phyloP scores from a whole-genome alignment of 2,888 invertebrate genomes.

The Paralinhomoeus sp. region DNA sequence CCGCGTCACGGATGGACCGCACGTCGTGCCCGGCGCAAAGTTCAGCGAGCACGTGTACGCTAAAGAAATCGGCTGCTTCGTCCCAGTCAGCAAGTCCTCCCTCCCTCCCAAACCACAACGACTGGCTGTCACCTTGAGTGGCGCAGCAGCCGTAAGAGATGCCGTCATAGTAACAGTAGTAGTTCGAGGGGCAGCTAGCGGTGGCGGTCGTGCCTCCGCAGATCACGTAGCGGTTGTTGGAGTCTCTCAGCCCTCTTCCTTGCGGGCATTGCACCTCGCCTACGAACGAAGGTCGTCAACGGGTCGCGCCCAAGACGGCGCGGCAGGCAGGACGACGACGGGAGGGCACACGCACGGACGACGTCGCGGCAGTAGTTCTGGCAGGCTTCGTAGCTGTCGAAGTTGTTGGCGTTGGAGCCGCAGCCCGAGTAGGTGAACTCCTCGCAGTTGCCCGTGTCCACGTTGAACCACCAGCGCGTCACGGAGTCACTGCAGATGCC shows the following conservation, averaged over 20 bases:
- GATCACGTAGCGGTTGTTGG: constrained; percentile 20
- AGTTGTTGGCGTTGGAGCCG: constrained; percentile 4
- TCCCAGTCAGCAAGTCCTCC: too few species aligned
- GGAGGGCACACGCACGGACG: not conserved
- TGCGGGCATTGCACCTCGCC: constrained; percentile 23
- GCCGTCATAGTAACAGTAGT: constrained; percentile 5
- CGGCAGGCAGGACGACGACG: too few species aligned
- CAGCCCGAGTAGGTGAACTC: constrained; percentile 5
- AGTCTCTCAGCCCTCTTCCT: constrained; percentile 22
- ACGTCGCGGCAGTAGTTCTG: constrained; percentile 2
- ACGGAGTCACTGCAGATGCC: constrained; percentile 23
- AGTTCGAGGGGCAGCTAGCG: not conserved
- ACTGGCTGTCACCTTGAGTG: constrained; percentile 1
- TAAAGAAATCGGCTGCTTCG: not conserved
- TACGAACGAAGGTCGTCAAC: too few species aligned
- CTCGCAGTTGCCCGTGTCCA: constrained; percentile 5
- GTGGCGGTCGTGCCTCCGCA: not conserved
- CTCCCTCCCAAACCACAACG: not conserved
- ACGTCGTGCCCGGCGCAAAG: constrained; percentile 1
- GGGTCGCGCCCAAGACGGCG: too few species aligned
- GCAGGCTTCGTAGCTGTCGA: constrained; percentile 1
- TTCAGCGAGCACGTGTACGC: constrained; percentile 4
- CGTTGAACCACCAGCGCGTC: constrained; percentile 20
- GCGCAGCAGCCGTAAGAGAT: constrained; percentile 5
- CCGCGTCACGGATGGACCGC: constrained; percentile 5